Percentiles rank a stretch among this genome's conserved stretches.
These are phyloP conservation scores for Oxygymnocypris stewartii DNA, from an alignment of 2,113 vertebrate species.

Conservation along the genomic window DNA sequence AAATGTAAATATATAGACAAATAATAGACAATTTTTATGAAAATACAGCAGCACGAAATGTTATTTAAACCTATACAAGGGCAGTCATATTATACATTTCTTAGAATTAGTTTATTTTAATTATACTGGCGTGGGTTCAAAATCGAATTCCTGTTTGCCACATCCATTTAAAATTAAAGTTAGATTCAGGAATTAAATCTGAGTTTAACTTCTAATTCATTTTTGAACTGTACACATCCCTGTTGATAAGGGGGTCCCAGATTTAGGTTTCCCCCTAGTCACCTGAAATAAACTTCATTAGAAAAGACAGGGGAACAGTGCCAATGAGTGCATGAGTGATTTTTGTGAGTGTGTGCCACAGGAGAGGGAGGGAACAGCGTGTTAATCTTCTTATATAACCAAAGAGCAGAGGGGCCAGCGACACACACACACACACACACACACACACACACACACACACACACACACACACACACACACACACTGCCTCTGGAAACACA, in stretches of 20 bases:
- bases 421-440: background rate
- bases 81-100: background rate
- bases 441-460: constrained; percentile 2
- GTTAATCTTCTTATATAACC: constrained; percentile 46
- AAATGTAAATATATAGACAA: too few relatives aligned
- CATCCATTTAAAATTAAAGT: background rate
- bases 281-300: constrained; percentile 7
- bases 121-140: background rate
- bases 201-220: background rate
- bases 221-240: background rate
- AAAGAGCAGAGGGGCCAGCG: background rate
- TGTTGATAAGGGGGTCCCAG: background rate
- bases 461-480: background rate
- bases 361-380: background rate
- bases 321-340: constrained; percentile 16
- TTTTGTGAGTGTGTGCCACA: background rate
- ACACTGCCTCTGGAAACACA: background rate
- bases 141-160: background rate
- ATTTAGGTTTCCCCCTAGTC: background rate
- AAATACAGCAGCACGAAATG: too few relatives aligned
- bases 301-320: background rate
- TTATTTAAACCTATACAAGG: background rate
- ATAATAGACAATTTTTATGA: too few relatives aligned
- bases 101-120: background rate
- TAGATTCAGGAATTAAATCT: background rate